Conservation (phyloP, 2,888 invertebrate genomes). For the Eristalinus aeneus region DNA sequence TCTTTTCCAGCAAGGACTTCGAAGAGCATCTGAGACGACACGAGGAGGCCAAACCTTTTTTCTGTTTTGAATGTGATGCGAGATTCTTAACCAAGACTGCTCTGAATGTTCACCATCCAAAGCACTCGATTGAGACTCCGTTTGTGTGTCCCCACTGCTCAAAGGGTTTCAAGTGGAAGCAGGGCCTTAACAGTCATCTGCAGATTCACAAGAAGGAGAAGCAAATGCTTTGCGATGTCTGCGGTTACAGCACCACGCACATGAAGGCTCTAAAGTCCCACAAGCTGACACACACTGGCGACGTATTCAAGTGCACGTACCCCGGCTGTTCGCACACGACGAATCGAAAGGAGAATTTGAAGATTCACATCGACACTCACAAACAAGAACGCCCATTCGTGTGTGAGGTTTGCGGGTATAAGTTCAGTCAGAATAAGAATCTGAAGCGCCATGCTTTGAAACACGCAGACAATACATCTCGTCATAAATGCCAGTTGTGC, state of each 20-base stretch:
- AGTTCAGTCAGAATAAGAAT: slow-evolving; percentile 83
- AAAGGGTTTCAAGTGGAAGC: slow-evolving; percentile 83
- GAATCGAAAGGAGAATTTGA: slow-evolving; percentile 82
- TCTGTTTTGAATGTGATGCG: slow-evolving; percentile 81
- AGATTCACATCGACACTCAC: slow-evolving; percentile 82
- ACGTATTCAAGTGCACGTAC: slow-evolving; percentile 81
- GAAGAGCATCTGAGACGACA: slow-evolving; percentile 80
- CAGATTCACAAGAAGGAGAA: slow-evolving; percentile 81
- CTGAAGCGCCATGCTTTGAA: slow-evolving; percentile 79
- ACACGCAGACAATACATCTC: slow-evolving; percentile 75
- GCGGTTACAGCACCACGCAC: slow-evolving; percentile 83
- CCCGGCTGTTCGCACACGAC: slow-evolving; percentile 81
- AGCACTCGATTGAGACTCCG: slow-evolving; percentile 82
- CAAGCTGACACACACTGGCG: slow-evolving; percentile 81
- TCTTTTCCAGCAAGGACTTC: slow-evolving; percentile 77
- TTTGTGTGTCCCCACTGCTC: slow-evolving; percentile 82
- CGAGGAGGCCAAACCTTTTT: slow-evolving; percentile 81
- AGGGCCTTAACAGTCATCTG: slow-evolving; percentile 82
- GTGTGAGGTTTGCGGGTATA: slow-evolving; percentile 83
- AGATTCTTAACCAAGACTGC: slow-evolving; percentile 82
- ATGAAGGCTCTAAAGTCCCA: slow-evolving; percentile 82
- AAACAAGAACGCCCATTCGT: slow-evolving; percentile 82
- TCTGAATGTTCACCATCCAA: slow-evolving; percentile 82
- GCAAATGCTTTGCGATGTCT: slow-evolving; percentile 83
- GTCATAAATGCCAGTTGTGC: slow-evolving; percentile 81